phyloP scores from a whole-genome alignment of 2,113 vertebrate species.

The Corythaixoides concolor region DNA sequence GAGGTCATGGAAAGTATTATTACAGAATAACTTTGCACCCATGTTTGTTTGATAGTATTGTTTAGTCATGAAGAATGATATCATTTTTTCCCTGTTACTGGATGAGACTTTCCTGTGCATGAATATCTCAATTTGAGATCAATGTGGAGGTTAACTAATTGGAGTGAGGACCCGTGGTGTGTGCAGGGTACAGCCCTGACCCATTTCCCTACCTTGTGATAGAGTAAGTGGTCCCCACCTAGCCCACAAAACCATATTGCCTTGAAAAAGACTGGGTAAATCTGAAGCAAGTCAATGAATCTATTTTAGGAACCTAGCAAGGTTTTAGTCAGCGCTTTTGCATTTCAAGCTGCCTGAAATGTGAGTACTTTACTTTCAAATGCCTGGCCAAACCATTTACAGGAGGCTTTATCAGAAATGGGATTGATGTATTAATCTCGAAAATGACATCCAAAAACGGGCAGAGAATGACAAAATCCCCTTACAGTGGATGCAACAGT shows the following conservation, averaged over 20 bases:
- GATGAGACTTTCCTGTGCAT: background rate
- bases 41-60: background rate
- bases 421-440: background rate
- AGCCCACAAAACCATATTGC: background rate
- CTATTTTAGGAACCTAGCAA: background rate
- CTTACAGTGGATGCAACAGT: background rate
- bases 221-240: background rate
- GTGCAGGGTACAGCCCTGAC: background rate
- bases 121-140: background rate
- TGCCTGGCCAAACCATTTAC: background rate
- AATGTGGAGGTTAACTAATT: background rate
- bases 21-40: background rate
- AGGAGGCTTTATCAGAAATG: background rate
- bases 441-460: background rate
- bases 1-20: background rate
- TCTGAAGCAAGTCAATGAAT: background rate
- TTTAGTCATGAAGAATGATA: background rate
- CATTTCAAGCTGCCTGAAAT: background rate
- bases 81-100: background rate
- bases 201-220: background rate
- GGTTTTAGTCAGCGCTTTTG: background rate
- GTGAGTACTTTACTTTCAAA: background rate
- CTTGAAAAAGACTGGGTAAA: background rate
- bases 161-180: background rate
- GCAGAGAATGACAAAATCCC: background rate